phyloP scores from a whole-genome alignment of 2,888 invertebrate species.

The Neocrepidodera transversa region DNA sequence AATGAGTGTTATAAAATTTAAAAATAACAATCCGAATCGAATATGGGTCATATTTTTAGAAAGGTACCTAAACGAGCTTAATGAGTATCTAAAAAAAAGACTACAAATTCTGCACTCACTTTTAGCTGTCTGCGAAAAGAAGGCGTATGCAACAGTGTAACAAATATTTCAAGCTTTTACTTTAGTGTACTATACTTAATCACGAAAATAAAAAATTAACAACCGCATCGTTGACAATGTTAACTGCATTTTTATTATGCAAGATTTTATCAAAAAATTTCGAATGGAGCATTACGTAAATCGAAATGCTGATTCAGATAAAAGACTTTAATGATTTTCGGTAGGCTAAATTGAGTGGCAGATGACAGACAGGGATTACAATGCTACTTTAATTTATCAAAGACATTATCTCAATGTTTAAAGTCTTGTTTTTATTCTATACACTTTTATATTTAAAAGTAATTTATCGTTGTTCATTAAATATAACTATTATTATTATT shows the following conservation, averaged over 20 bases:
- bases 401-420: too few species aligned
- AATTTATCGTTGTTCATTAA: too few species aligned
- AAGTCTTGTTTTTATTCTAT: too few species aligned
- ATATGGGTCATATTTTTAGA: conserved; percentile 1
- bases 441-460: too few species aligned
- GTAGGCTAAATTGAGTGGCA: neutral
- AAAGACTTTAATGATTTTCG: conserved; percentile 2
- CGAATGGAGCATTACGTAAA: conserved; percentile 17
- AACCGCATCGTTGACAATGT: conserved; percentile 5
- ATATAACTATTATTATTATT: too few species aligned
- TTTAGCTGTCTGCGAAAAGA: neutral
- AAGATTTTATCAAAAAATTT: conserved; percentile 20
- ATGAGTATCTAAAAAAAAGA: neutral
- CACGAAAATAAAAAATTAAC: conserved; percentile 12
- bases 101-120: neutral
- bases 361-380: neutral
- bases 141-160: neutral
- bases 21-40: neutral
- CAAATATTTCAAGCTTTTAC: conserved; percentile 8
- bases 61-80: neutral
- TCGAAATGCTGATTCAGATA: conserved; percentile 14
- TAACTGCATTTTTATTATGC: conserved; percentile 22
- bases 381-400: neutral
- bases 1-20: neutral
- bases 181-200: conserved; percentile 9